These are phyloP conservation scores for Drosophila emarginata DNA, from an alignment of 2,888 invertebrate species.

Conservation along the genomic window DNA sequence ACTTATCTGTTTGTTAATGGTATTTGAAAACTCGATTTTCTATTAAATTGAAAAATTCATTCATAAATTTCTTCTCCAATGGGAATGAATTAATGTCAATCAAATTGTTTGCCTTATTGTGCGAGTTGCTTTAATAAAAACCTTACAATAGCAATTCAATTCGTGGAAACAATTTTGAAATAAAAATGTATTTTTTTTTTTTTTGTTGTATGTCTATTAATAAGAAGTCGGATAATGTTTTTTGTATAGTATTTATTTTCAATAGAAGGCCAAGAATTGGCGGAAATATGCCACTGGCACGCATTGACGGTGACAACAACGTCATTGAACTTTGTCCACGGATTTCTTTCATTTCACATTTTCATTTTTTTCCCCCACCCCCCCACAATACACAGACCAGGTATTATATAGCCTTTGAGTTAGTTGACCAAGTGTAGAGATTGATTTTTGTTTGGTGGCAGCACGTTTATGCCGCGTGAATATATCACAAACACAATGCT, in stretches of 20 bases:
- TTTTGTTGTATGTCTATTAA: background rate
- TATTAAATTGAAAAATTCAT: background rate
- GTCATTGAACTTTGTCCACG: constrained; percentile 45
- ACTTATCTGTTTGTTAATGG: background rate
- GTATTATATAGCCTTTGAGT: background rate
- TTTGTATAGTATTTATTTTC: background rate
- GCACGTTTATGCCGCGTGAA: constrained; percentile 49
- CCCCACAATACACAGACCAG: no score
- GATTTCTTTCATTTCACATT: constrained; percentile 11
- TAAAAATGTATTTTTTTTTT: background rate
- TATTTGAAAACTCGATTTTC: background rate
- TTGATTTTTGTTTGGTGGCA: constrained; percentile 30
- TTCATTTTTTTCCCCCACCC: background rate
- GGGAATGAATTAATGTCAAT: background rate
- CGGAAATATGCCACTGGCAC: constrained; percentile 9
- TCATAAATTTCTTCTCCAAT: background rate
- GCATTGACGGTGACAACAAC: constrained; percentile 28
- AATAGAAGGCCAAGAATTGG: constrained; percentile 1
- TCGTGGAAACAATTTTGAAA: background rate
- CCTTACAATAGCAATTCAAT: background rate
- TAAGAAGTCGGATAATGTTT: background rate
- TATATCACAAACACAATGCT: constrained; percentile 26
- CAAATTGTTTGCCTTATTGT: background rate
- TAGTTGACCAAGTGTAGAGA: constrained; percentile 19
- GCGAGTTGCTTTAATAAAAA: background rate